phyloP scores from a whole-genome alignment of 2,888 invertebrate genomes.

The Drosophila meridiana region DNA sequence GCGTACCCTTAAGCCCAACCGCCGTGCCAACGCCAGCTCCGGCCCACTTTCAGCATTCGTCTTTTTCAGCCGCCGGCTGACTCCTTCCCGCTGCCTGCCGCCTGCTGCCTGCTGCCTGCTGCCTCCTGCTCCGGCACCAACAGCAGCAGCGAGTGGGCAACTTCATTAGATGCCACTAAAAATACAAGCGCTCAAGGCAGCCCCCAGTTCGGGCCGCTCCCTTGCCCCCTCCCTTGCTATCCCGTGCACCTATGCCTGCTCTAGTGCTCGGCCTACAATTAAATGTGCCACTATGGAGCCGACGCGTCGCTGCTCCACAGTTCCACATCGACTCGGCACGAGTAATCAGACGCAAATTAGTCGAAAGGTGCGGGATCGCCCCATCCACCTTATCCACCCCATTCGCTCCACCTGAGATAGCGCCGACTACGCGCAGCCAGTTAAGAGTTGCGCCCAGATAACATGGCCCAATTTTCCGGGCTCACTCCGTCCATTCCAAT shows the following conservation, averaged over 20 bases:
- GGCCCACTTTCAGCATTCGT: constrained; percentile 35
- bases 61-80: constrained; percentile 54
- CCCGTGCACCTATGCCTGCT: constrained; percentile 4
- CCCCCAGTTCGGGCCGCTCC: neutral
- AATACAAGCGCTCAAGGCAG: constrained; percentile 35
- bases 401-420: neutral
- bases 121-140: constrained; percentile 16
- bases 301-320: constrained; percentile 9
- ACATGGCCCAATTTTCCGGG: neutral
- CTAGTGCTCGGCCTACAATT: constrained; percentile 49
- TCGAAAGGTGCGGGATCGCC: constrained; percentile 1
- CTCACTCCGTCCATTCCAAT: constrained; percentile 2
- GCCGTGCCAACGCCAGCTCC: neutral
- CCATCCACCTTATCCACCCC: neutral
- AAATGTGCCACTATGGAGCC: constrained; percentile 48
- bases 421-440: neutral
- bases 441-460: neutral
- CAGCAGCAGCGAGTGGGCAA: constrained; percentile 44
- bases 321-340: neutral
- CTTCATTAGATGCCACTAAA: constrained; percentile 72
- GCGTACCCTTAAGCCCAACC: constrained; percentile 9
- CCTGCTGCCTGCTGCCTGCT: constrained; percentile 4
- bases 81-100: constrained; percentile 3
- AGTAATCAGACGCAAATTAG: constrained; percentile 62
- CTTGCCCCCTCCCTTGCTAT: neutral